Evolutionary conservation across 2,113 vertebrate genomes (phyloP).

Genomic region (Saimiri boliviensis): DNA sequence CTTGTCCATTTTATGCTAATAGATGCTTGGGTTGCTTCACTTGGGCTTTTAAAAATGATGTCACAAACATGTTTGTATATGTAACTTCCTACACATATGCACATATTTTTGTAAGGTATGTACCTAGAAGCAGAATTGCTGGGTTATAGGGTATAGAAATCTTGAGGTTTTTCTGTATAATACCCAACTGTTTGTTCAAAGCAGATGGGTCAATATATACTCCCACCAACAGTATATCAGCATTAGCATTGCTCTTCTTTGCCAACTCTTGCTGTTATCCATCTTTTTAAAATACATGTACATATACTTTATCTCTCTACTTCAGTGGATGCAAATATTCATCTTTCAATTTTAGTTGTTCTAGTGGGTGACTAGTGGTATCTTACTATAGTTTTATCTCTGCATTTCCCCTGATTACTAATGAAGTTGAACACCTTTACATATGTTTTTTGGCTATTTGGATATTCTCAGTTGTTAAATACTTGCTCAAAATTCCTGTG

Average conservation of each 20-base stretch:
- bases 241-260: background rate
- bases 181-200: background rate
- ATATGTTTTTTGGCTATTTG: background rate
- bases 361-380: background rate
- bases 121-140: background rate
- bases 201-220: background rate
- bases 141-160: background rate
- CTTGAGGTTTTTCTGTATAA: background rate
- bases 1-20: background rate
- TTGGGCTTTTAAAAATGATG: background rate
- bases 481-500: background rate
- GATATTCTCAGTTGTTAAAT: background rate
- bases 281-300: background rate
- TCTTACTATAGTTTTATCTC: background rate
- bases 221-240: background rate
- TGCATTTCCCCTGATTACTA: background rate
- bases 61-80: background rate
- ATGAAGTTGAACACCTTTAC: background rate
- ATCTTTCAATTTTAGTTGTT: background rate
- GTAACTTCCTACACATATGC: background rate
- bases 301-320: too few species aligned
- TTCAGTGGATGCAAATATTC: too few species aligned
- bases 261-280: background rate
- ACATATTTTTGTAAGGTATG: background rate
- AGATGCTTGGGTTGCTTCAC: background rate